Evolutionary conservation across 2,797 vertebrate genomes (phyloP), one percentile per base, ranked within the genome.

Genomic region (Bryconaethiops microstoma): DNA sequence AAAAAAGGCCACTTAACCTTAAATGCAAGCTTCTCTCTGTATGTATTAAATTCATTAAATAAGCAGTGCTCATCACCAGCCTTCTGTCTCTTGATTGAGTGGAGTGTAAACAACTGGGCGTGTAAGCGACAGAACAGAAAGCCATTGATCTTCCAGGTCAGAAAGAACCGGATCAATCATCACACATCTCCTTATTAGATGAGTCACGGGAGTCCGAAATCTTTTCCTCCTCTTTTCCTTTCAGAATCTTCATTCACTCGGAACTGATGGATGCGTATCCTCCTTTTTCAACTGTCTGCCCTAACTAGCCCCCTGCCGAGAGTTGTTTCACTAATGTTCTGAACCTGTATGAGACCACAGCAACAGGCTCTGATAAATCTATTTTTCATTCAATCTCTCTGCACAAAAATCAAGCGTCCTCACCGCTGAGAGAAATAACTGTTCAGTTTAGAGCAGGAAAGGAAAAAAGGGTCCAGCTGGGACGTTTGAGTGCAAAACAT

Each of bases 241-340:
- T 59, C 67, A 12, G 60, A 83, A 68, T 70, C n/a, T 50, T 64
- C 48, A 67, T 74, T 75, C 35, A 8, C 19, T 68, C 40, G 13
- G 40, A 68, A 45, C 74, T 78, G 17, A 75, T 83, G 6, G 23
- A 63, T 77, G 70, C 59, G 65, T 52, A 35, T 86, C 62, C 50
- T 87, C 42, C 23, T 62, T 89, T 85, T 67, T 64, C 17, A 73
- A 60, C 74, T 74, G 71, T 83, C 81, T 74, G 78, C 76, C 78
- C 70, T 78, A 82, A 86, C 79, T 76, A 87, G 67, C 48, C 23
- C 69, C 79, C 81, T 79, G 75, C 77, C 25, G 62, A 55, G 16
- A 75, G 29, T 71, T 21, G 5, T 79, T 84, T 78, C 5, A 1
- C 65, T 63, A 74, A 84, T 75, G 81, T 35, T 76, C 57, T 4